These are phyloP conservation scores for Pelobates fuscus DNA, from an alignment of 2,113 vertebrate genomes.

Conservation along the genomic window DNA sequence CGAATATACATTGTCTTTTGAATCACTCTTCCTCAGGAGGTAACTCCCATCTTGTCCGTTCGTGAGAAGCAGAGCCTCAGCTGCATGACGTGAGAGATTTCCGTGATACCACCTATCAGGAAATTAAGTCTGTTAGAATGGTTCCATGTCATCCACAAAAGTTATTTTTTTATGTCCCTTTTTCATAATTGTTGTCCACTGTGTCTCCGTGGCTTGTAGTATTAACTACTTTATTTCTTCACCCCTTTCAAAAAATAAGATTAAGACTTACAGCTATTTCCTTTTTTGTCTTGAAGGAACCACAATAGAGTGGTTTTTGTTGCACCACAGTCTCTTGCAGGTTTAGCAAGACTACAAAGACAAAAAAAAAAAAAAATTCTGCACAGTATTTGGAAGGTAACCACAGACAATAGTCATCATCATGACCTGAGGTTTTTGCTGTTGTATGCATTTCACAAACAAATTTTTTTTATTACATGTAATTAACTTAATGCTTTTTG, in stretches of 20 bases:
- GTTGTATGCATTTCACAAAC: neutral
- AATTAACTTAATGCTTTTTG: too few species aligned
- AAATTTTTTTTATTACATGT: too few species aligned
- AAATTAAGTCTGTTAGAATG: neutral
- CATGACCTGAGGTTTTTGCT: neutral
- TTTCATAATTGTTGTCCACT: too few species aligned
- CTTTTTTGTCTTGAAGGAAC: neutral
- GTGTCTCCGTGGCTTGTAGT: too few species aligned
- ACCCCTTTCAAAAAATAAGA: too few species aligned
- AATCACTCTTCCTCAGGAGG: slow-evolving; percentile 87
- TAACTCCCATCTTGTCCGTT: slow-evolving; percentile 91
- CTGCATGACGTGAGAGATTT: slow-evolving; percentile 83
- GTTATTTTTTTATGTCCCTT: too few species aligned
- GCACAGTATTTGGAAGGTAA: too few species aligned
- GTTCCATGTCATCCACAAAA: too few species aligned
- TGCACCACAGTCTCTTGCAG: neutral
- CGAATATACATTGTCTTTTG: slow-evolving; percentile 73
- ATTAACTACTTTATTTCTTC: too few species aligned
- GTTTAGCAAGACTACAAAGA: neutral
- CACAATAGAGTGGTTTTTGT: neutral
- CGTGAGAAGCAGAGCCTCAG: slow-evolving; percentile 89
- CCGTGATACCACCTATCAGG: slow-evolving; percentile 86
- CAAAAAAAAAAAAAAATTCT: too few species aligned
- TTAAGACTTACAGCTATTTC: neutral
- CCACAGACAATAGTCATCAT: neutral